phyloP scores from a whole-genome alignment of 2,113 vertebrate genomes.

The Isichthys henryi region DNA sequence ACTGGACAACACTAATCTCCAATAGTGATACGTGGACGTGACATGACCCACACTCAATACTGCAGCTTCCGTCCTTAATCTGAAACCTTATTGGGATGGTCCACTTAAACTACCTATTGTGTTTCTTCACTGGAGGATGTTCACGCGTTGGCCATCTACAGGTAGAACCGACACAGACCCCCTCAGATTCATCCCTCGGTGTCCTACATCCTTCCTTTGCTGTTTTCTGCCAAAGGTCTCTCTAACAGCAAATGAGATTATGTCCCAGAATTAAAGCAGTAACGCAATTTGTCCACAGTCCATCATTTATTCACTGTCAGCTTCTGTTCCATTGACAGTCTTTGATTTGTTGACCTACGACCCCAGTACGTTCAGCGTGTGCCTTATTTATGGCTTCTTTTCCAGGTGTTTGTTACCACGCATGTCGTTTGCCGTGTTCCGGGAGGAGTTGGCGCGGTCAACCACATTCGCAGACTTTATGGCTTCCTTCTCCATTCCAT shows the following conservation, averaged over 20 bases:
- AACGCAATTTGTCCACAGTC: slow-evolving; percentile 66
- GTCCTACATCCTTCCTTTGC: slow-evolving; percentile 21
- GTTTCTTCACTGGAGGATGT: background rate
- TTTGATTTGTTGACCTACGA: slow-evolving; percentile 46
- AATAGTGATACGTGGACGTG: background rate
- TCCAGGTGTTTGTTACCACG: slow-evolving; percentile 32
- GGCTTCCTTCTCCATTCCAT: background rate
- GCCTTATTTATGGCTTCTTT: slow-evolving; percentile 44
- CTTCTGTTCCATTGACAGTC: slow-evolving; percentile 48
- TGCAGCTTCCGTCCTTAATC: background rate
- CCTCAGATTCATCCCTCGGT: background rate
- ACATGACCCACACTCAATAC: background rate
- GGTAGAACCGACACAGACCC: background rate
- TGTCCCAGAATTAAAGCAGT: slow-evolving; percentile 67
- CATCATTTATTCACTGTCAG: slow-evolving; percentile 65
- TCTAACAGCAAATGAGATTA: slow-evolving; percentile 59
- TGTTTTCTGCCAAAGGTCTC: slow-evolving; percentile 44
- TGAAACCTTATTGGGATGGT: background rate
- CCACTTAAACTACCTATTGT: background rate
- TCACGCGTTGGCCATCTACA: background rate
- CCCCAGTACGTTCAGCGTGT: slow-evolving; percentile 46
- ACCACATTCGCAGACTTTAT: background rate
- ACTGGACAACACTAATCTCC: background rate
- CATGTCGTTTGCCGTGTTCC: slow-evolving; percentile 29
- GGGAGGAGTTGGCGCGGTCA: background rate